These are phyloP conservation scores for Cyclura pinguis DNA, from an alignment of 2,797 vertebrate species.

Conservation along the genomic window DNA sequence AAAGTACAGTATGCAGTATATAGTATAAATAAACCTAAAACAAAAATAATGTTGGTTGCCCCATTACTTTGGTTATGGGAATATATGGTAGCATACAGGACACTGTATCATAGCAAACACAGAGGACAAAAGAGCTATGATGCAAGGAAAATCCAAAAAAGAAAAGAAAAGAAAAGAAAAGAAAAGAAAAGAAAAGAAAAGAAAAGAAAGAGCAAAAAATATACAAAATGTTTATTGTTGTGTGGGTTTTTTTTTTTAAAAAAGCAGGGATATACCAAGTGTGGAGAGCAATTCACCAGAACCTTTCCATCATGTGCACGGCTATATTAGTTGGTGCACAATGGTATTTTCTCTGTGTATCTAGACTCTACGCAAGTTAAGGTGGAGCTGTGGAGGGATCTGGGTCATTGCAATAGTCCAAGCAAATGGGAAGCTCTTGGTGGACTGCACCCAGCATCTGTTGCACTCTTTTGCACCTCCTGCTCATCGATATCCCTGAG, in stretches of 20 bases:
- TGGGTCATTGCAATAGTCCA: not conserved
- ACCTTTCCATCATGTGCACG: not conserved
- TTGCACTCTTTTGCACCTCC: constrained; percentile 88
- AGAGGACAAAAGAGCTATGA: constrained; percentile 81
- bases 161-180: constrained; percentile 53
- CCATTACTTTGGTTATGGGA: constrained; percentile 98
- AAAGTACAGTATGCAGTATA: constrained; percentile 99
- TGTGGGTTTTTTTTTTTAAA: constrained; percentile 41
- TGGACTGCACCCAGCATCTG: constrained; percentile 76
- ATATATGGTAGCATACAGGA: constrained; percentile 90
- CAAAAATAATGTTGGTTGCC: constrained; percentile 94
- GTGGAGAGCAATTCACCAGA: constrained; percentile 13
- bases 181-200: constrained; percentile 64
- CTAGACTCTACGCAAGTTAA: not conserved
- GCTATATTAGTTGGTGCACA: not conserved
- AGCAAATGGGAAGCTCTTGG: not conserved
- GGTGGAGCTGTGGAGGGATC: too few species aligned
- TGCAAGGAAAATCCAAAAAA: constrained; percentile 73
- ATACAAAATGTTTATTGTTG: constrained; percentile 76
- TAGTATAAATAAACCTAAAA: constrained; percentile 99
- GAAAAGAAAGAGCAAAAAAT: constrained; percentile 78
- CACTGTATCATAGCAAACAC: constrained; percentile 86
- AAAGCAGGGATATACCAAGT: constrained; percentile 79
- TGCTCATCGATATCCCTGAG: constrained; percentile 95
- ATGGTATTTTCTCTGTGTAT: not conserved